Percentiles rank a stretch among this genome's conserved stretches.
Conservation (phyloP, 1,140 invertebrate genomes). For the Rhynchophorus ferrugineus region DNA sequence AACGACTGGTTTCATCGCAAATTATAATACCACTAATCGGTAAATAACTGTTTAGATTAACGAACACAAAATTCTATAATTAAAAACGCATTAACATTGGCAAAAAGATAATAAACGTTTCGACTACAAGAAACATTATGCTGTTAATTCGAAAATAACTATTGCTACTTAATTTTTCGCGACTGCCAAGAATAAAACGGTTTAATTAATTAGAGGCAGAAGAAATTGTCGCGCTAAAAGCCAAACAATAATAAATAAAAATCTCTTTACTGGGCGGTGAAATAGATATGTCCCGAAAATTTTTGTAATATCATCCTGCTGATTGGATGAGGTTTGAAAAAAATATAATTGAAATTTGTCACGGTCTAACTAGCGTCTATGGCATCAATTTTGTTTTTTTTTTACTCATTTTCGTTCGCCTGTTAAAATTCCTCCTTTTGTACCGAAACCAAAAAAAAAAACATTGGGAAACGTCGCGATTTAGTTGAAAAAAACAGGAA, state of each 20-base stretch:
- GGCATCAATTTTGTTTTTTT: constrained; percentile 12
- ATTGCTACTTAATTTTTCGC: background rate
- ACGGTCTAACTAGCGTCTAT: constrained; percentile 12
- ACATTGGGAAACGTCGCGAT: background rate
- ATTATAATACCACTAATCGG: constrained; percentile 15
- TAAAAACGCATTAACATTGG: constrained; percentile 11
- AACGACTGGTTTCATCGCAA: constrained; percentile 11
- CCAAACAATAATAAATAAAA: background rate
- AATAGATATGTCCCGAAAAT: constrained; percentile 15
- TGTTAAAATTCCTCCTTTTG: background rate
- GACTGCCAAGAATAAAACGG: background rate
- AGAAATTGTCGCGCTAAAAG: constrained; percentile 4
- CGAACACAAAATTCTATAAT: constrained; percentile 9
- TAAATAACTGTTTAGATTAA: constrained; percentile 19
- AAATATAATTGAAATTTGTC: constrained; percentile 19
- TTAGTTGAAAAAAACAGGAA: constrained; percentile 1
- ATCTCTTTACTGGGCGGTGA: constrained; percentile 4
- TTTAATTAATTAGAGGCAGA: constrained; percentile 3
- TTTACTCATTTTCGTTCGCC: background rate
- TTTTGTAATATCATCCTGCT: constrained; percentile 17
- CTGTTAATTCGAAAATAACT: constrained; percentile 3
- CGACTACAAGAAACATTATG: background rate
- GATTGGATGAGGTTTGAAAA: constrained; percentile 14
- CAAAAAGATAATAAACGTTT: background rate
- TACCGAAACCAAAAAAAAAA: background rate